These are phyloP conservation scores for Acleris literana DNA, from an alignment of 2,888 invertebrate species.

Conservation along the genomic window DNA sequence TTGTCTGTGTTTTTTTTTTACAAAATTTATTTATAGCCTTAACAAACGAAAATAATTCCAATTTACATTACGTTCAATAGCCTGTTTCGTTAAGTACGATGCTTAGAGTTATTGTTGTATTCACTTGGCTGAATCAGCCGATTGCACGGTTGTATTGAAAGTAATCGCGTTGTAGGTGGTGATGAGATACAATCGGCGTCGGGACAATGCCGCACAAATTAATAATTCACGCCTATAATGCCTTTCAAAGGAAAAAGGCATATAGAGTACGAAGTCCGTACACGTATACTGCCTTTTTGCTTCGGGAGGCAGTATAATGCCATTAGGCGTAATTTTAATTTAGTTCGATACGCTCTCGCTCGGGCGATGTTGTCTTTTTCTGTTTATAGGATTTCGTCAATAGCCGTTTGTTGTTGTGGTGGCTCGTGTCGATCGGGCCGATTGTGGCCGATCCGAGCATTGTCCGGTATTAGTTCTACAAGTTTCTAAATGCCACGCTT, in stretches of 20 bases:
- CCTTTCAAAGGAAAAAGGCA: constrained; percentile 45
- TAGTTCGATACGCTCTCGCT: constrained; percentile 63
- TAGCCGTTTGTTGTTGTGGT: constrained; percentile 57
- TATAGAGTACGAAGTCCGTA: too few species aligned
- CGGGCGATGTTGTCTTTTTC: constrained; percentile 52
- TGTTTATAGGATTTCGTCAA: constrained; percentile 67
- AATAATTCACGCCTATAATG: constrained; percentile 76
- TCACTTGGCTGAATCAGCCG: background rate
- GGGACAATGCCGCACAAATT: constrained; percentile 75
- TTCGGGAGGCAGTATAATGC: constrained; percentile 37
- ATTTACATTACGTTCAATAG: too few species aligned
- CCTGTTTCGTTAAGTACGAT: background rate
- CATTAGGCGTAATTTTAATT: constrained; percentile 75
- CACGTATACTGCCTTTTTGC: too few species aligned
- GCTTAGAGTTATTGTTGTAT: background rate
- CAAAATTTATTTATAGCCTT: too few species aligned
- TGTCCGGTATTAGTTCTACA: constrained; percentile 52
- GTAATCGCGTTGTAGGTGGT: constrained; percentile 12
- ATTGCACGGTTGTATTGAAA: constrained; percentile 11
- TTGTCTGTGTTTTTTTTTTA: background rate
- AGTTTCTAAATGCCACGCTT: constrained; percentile 60
- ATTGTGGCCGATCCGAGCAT: constrained; percentile 50
- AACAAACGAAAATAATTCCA: too few species aligned
- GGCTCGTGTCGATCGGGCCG: constrained; percentile 58
- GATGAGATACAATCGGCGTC: constrained; percentile 49